Evolutionary conservation across 2,113 vertebrate genomes (phyloP), one percentile per base, ranked within the genome.

Genomic region (Todiramphus saurophagus): DNA sequence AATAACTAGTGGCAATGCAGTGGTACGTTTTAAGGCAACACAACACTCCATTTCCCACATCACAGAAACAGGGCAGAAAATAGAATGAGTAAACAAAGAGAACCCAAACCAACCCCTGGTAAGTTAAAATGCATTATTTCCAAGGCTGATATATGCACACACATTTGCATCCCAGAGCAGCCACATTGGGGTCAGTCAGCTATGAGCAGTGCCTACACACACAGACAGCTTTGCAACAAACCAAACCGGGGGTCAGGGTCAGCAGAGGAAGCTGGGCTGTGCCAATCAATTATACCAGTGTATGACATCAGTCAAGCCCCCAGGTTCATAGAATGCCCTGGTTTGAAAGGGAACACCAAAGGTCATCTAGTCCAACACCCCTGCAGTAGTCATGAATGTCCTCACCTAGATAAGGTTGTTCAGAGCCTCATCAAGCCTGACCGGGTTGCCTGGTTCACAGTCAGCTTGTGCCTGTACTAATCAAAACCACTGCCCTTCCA

Each of bases 131-230:
- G 48, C 14, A 6, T 3, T 11, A 25, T 82, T 89, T 67, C 28
- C 39, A 33, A 43, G 67, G 41, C 20, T 1, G 6, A 44, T 31
- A 9, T 7, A 2, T 9, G 5, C 11, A 23, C 11, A 9, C 9
- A 5, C 33, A 5, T 2, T 50, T 55, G 6, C 16, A 24, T 31
- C 23, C 14, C 10, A 25, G 41, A 75, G 37, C 30, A 39, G 37
- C 23, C 27, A 8, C 13, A 1, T 1, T 44, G 51, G 4, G 51
- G 35, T 8, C 46, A 19, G 39, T 51, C 60, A 66, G 17, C 66
- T 21, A 4, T 0, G 1, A 25, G 70, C 16, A 20, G 35, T 17
- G 48, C 21, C 27, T 31, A 2, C 1, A 1, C 24, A 31, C 11
- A 4, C 28, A 11, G 12, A 5, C 6, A 43, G 16, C 43, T 30